Base-by-base conservation (phyloP, 2,888 invertebrate species). In the Melangyna quadrimaculata region DNA sequence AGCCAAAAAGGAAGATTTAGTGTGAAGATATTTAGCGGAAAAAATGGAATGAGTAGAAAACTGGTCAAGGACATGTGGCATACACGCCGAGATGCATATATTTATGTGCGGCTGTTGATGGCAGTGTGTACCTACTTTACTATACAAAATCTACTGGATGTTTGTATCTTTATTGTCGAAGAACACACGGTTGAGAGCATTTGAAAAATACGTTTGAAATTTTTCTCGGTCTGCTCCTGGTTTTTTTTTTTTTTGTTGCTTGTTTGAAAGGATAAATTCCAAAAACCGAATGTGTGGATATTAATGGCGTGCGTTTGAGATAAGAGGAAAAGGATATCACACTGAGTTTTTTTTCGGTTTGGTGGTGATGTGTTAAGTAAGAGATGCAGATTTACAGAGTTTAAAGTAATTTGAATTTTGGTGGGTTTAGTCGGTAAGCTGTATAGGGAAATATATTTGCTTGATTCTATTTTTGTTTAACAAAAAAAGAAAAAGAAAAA, bases 291-390 rank as follows among this genome's bases (percentile, higher is more conserved):
- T 72, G 72, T 72, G 72, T 71, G 81, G 87, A 87, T 82, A 87
- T 82, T 87, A 87, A 87, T 82, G 87, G 87, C 82, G 71, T 87
- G 87, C 82, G 87, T 87, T 82, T 59, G 74, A 82, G 87, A 87
- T 87, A 78, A 87, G 82, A 72, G 57, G 22, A 59, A 73, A 79
- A 72, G 71, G 84, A 80, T 72, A 80, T 59, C 48, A 59, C 32
- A 61, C 51, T 48, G 53, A 45, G 63, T 22, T 53, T 57, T 35
- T 59, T 59, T 19, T 19, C 19, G 19, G 14, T 17, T 53, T 51
- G 61, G 53, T 72, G 73, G 69, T 77, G 80, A 80, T 73, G 81
- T 78, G 86, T 73, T 77, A 78, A 86, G 69, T 81, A 72, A 86
- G 86, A 77, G 55, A 73, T 81, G 77, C 77, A 73, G 86, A 86